Conservation (phyloP, 1,140 invertebrate genomes). For the Leptopilina boulardi region DNA sequence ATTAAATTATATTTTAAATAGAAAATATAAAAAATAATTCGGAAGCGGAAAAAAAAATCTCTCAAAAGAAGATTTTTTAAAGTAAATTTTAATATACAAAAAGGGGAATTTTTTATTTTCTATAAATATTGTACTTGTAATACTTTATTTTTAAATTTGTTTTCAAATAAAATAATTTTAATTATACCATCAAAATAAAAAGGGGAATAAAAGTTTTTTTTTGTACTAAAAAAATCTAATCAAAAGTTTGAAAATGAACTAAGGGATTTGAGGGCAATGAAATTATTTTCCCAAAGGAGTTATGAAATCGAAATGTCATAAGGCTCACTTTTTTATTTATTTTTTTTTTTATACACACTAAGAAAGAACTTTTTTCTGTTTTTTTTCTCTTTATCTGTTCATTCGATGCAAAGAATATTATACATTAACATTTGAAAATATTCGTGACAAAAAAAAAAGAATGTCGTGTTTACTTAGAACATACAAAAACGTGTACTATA, state of each 20-base stretch:
- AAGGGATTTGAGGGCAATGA: neutral
- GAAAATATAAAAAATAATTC: no score
- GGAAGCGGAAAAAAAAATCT: no score
- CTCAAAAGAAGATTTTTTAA: no score
- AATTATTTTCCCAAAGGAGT: conserved; percentile 3
- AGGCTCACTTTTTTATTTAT: conserved; percentile 39
- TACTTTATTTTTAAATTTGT: no score
- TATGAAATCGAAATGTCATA: conserved; percentile 51
- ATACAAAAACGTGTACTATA: conserved; percentile 19
- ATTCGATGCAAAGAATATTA: conserved; percentile 35
- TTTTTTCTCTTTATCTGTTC: conserved; percentile 36
- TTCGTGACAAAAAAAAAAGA: conserved; percentile 30
- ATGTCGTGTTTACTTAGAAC: conserved; percentile 4
- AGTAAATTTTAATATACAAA: no score
- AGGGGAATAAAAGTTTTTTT: no score
- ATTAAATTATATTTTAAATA: no score
- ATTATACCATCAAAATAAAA: no score
- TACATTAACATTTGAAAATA: conserved; percentile 31
- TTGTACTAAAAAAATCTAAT: neutral
- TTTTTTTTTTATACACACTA: conserved; percentile 29
- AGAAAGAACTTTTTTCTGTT: conserved; percentile 36
- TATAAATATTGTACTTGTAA: no score
- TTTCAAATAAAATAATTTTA: no score
- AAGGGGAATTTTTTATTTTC: no score
- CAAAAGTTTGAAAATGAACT: neutral